These are phyloP conservation scores for Scaptodrosophila lebanonensis DNA, from an alignment of 1,140 invertebrate species.

Conservation along the genomic window DNA sequence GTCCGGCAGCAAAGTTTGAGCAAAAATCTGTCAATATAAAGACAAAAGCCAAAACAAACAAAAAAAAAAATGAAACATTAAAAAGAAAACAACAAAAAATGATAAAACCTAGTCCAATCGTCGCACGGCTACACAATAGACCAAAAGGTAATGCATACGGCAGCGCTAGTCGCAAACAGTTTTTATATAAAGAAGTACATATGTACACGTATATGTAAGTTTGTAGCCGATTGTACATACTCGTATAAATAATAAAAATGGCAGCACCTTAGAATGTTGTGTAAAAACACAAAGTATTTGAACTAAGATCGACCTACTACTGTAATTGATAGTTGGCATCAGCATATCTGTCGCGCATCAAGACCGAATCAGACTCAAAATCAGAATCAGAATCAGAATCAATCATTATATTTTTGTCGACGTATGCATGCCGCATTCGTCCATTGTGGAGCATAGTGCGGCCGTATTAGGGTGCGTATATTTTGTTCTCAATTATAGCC, in stretches of 20 bases:
- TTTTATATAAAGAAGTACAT: not conserved
- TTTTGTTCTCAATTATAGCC: constrained; percentile 1
- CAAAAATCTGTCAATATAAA: constrained; percentile 77
- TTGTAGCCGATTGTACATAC: too few relatives aligned
- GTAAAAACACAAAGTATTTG: too few relatives aligned
- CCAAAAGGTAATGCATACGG: constrained; percentile 53
- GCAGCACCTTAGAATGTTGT: too few relatives aligned
- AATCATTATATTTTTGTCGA: constrained; percentile 26
- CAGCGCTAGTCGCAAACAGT: too few relatives aligned
- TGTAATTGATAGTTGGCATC: constrained; percentile 28
- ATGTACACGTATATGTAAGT: not conserved
- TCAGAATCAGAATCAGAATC: constrained; percentile 5
- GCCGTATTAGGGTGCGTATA: constrained; percentile 36
- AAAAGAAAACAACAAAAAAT: constrained; percentile 2
- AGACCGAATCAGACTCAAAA: not conserved
- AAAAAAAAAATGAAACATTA: not conserved
- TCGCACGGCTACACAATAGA: constrained; percentile 67
- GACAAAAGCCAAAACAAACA: constrained; percentile 56
- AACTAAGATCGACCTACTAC: not conserved
- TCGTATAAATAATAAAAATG: constrained; percentile 12
- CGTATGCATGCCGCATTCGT: constrained; percentile 50
- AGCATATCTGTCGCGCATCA: constrained; percentile 16
- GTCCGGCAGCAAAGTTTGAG: constrained; percentile 77
- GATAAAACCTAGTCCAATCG: constrained; percentile 64
- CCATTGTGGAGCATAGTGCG: constrained; percentile 66